A percentile compares a stretch with the other conserved stretches of the same genome.
Evolutionary conservation across 2,888 invertebrate genomes (phyloP).

Genomic region (Ochropacha duplaris): DNA sequence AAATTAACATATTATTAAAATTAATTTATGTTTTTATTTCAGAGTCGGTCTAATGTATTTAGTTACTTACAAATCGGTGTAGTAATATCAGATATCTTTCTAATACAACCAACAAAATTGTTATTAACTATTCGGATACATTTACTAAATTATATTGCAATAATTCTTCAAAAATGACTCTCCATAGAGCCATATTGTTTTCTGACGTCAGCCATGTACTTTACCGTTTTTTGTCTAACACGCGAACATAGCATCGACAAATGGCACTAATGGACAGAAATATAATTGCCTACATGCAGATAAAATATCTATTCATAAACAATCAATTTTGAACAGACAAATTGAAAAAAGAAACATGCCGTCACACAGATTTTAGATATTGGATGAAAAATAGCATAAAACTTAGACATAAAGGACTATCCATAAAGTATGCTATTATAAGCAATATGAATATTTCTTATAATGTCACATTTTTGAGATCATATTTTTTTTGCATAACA

Average conservation of each 20-base stretch:
- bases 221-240: neutral
- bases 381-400: neutral
- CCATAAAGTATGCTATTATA: neutral
- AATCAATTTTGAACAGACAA: constrained; percentile 5
- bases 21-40: too few relatives aligned
- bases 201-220: neutral
- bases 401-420: neutral
- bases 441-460: too few relatives aligned
- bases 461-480: neutral
- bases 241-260: constrained; percentile 5
- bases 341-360: constrained; percentile 1
- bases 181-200: neutral
- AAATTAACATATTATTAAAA: too few relatives aligned
- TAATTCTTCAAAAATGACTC: too few relatives aligned
- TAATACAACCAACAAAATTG: too few relatives aligned
- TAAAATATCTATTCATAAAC: constrained; percentile 4
- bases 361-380: neutral
- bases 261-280: constrained; percentile 3
- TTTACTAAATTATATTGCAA: too few relatives aligned
- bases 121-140: too few relatives aligned
- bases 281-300: constrained; percentile 12
- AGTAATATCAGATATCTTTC: too few relatives aligned
- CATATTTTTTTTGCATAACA: too few relatives aligned
- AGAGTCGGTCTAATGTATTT: too few relatives aligned
- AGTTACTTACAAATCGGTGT: too few relatives aligned